phyloP scores from a whole-genome alignment of 2,797 vertebrate genomes.

The Zenarchopterus dispar region DNA sequence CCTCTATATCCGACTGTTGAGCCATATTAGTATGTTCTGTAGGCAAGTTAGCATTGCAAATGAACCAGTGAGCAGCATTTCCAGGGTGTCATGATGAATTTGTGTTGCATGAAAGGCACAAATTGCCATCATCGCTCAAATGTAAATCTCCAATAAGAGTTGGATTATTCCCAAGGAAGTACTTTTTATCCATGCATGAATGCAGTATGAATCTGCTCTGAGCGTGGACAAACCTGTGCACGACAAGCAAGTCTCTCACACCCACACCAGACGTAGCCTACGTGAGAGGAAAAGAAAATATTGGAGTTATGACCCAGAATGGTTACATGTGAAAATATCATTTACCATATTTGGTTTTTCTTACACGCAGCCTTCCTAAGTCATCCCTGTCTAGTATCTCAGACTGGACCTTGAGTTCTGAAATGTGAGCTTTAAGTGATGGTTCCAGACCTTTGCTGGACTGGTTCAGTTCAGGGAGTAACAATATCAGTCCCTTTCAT shows the following conservation, averaged over 20 bases:
- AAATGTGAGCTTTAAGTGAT: constrained; percentile 47
- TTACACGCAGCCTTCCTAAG: constrained; percentile 28
- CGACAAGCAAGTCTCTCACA: constrained; percentile 46
- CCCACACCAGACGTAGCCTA: constrained; percentile 8
- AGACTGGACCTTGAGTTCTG: constrained; percentile 51
- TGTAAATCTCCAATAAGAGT: constrained; percentile 59
- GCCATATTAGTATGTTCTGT: constrained; percentile 56
- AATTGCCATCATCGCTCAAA: constrained; percentile 69
- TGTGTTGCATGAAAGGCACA: constrained; percentile 73
- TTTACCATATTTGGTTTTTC: constrained; percentile 42
- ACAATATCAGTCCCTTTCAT: constrained; percentile 32
- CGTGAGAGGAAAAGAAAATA: constrained; percentile 13
- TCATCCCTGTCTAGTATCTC: constrained; percentile 39
- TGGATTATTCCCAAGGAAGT: constrained; percentile 56
- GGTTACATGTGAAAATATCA: constrained; percentile 24
- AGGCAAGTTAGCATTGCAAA: constrained; percentile 73
- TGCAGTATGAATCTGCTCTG: constrained; percentile 42
- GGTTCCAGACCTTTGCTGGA: constrained; percentile 2
- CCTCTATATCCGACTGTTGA: constrained; percentile 53
- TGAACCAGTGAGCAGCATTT: constrained; percentile 67
- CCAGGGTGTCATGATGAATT: constrained; percentile 74
- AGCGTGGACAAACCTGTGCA: constrained; percentile 50
- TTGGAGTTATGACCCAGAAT: constrained; percentile 23
- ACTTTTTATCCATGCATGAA: constrained; percentile 54
- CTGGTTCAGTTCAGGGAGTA: constrained; percentile 25